Evolutionary conservation across 1,140 invertebrate species (phyloP), one percentile per base, ranked within the genome.

Genomic region (Hyposmocoma kahamanoa): DNA sequence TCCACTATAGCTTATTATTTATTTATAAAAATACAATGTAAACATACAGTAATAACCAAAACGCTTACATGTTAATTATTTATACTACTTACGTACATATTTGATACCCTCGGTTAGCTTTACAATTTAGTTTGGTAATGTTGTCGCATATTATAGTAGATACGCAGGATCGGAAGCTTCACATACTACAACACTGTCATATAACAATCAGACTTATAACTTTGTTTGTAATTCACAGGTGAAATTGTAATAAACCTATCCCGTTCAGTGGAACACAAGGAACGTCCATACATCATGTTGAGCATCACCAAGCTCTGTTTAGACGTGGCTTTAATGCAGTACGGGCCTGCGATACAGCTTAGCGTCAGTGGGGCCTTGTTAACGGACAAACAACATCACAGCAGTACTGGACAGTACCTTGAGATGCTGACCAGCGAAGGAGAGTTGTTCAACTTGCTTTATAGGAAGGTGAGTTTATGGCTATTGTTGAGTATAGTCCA

Each of bases 361-460:
- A 92, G 91, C 18, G 75, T 95, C 1, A 90, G 91, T 11, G 89
- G 89, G 13, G 84, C 95, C 42, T 87, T 94, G 59, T 73, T 96
- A n/a, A 91, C 93, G 1, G 95, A 96, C 71, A 94, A 95, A 77
- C 89, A 94, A 47, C 93, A 95, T 65, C 91, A 90, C 53, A 91
- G 90, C 21, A 80, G 88, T 42, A 90, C 90, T 34, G 94, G 94
- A 72, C 92, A 94, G 68, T 95, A 95, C 67, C 75, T 95, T 32
- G 93, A 95, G 68, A 70, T 95, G 22, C 85, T 95, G 34, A 91
- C 91, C 41, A 90, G 92, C 10, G 90, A 90, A 32, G 90, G 92
- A 0, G 86, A 95, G 68, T 86, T 95, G 42, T 86, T 94, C 18
- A 91, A 92, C 50, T 64, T 95, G 38, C 87, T 94, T 2, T 95